phyloP scores from a whole-genome alignment of 2,797 vertebrate genomes.

The Malacoraja senta region DNA sequence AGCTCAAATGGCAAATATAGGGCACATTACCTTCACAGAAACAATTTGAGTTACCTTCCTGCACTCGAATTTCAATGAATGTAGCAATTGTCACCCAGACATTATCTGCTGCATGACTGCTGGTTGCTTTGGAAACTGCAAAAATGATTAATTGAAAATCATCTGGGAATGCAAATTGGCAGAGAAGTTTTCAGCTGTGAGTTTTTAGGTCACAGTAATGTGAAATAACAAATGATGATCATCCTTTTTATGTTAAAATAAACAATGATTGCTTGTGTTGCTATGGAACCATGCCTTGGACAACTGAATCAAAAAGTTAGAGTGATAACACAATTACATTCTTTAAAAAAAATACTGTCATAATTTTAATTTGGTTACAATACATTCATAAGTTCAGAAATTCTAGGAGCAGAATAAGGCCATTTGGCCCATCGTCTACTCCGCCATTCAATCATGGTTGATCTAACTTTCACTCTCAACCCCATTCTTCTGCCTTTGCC shows the following conservation, averaged over 20 bases:
- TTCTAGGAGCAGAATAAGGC: too few relatives aligned
- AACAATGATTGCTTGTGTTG: conserved; percentile 14
- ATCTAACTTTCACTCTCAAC: too few relatives aligned
- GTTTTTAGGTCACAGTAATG: conserved; percentile 31
- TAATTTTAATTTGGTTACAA: neutral
- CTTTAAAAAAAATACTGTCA: neutral
- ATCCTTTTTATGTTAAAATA: conserved; percentile 34
- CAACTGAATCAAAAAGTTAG: neutral
- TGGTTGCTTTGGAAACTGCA: conserved; percentile 34
- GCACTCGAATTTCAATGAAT: conserved; percentile 37
- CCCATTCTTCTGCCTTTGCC: too few relatives aligned
- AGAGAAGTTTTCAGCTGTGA: conserved; percentile 29
- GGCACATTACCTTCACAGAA: neutral
- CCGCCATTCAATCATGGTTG: too few relatives aligned
- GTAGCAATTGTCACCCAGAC: neutral
- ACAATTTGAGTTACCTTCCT: conserved; percentile 27
- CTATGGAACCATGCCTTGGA: neutral
- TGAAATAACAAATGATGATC: conserved; percentile 9
- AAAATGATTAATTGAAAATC: conserved; percentile 30
- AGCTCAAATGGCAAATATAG: neutral
- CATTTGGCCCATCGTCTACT: too few relatives aligned
- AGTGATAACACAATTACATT: neutral
- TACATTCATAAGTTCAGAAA: neutral
- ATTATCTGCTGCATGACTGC: conserved; percentile 34
- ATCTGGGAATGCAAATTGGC: conserved; percentile 31